A percentile compares a stretch with the other conserved stretches of the same genome.
Conservation (phyloP, 1,140 invertebrate genomes). For the Palaemon carinicauda region DNA sequence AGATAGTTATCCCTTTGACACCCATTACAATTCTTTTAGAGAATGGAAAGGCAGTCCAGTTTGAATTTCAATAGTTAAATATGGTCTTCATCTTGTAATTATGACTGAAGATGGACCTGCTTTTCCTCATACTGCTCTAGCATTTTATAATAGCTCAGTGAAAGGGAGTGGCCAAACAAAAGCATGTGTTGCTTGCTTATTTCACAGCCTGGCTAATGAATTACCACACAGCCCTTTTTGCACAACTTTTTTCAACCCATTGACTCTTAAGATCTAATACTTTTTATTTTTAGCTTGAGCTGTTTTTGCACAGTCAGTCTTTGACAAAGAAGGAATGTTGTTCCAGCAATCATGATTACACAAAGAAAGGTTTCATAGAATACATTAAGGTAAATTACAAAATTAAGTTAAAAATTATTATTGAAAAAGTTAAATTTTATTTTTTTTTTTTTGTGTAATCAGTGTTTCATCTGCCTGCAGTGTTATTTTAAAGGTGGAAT, state of each 20-base stretch:
- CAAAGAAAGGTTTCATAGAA: too few relatives aligned
- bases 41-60: conserved; percentile 43
- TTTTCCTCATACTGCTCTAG: conserved; percentile 48
- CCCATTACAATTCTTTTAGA: background rate
- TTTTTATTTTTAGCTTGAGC: background rate
- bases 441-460: too few relatives aligned
- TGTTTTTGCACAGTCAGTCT: too few relatives aligned
- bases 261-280: background rate
- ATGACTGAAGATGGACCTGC: conserved; percentile 12
- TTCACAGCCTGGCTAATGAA: conserved; percentile 40
- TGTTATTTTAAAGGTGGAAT: too few relatives aligned
- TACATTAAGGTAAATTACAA: too few relatives aligned
- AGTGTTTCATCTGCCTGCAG: too few relatives aligned
- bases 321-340: too few relatives aligned
- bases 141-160: conserved; percentile 45
- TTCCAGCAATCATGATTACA: too few relatives aligned
- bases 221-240: background rate
- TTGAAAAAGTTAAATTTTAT: too few relatives aligned
- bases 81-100: background rate
- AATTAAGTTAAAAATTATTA: too few relatives aligned
- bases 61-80: background rate
- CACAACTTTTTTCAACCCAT: background rate
- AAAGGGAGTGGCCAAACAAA: conserved; percentile 56
- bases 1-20: background rate
- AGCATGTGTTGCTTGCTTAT: conserved; percentile 50